These are phyloP conservation scores for Sphaerophoria taeniata DNA, from an alignment of 2,888 invertebrate species.

Conservation along the genomic window DNA sequence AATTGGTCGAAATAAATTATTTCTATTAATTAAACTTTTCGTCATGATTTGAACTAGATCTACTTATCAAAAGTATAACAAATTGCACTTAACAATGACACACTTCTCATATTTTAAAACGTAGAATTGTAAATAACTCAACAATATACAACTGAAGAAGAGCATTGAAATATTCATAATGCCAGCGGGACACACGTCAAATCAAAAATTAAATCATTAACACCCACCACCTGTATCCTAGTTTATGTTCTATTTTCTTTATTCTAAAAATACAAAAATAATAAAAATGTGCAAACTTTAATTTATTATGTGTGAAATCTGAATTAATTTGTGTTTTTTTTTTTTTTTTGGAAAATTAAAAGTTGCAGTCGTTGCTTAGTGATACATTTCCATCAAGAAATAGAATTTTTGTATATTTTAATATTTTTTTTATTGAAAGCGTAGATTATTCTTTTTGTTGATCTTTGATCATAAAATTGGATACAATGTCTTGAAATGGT, in stretches of 20 bases:
- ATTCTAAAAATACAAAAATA: not conserved
- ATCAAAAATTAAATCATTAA: not conserved
- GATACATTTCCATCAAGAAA: not conserved
- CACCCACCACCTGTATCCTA: constrained; percentile 7
- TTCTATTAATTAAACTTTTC: too few species aligned
- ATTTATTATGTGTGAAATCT: not conserved
- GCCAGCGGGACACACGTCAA: not conserved
- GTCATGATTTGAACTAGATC: too few species aligned
- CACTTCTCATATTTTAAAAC: too few species aligned
- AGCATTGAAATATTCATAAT: not conserved
- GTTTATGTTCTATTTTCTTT: constrained; percentile 1
- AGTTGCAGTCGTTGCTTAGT: constrained; percentile 17
- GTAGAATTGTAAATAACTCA: too few species aligned
- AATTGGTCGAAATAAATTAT: too few species aligned
- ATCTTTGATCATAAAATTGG: not conserved
- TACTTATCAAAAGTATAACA: too few species aligned
- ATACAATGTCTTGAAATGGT: not conserved
- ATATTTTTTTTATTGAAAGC: not conserved
- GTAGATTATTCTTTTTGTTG: not conserved
- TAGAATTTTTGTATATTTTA: not conserved
- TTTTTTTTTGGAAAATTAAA: not conserved
- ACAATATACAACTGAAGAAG: too few species aligned
- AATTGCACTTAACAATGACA: too few species aligned
- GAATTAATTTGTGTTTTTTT: too few species aligned
- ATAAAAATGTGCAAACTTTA: constrained; percentile 1